phyloP scores from a whole-genome alignment of 2,888 invertebrate genomes.

The Dilophus febrilis region DNA sequence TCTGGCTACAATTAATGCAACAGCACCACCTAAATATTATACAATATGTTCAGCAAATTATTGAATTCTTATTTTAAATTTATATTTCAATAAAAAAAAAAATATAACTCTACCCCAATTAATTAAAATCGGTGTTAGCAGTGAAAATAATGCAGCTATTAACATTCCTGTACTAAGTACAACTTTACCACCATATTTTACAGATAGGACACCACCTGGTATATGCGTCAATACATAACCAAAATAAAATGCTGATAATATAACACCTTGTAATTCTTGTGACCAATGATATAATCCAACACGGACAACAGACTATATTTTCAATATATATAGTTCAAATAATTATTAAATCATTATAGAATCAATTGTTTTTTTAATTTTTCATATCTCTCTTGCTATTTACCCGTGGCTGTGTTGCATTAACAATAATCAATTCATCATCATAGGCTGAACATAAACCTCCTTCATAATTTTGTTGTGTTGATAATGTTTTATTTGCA shows the following conservation, averaged over 20 bases:
- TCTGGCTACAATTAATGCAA: conserved; percentile 52
- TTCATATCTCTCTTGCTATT: too few species aligned
- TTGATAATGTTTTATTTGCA: conserved; percentile 10
- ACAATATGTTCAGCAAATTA: background rate
- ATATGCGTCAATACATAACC: conserved; percentile 70
- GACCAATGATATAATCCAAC: conserved; percentile 47
- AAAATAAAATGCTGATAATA: conserved; percentile 70
- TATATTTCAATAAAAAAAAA: background rate
- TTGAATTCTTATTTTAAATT: background rate
- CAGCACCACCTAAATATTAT: conserved; percentile 42
- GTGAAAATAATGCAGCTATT: conserved; percentile 63
- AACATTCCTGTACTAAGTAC: conserved; percentile 66
- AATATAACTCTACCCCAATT: conserved; percentile 16
- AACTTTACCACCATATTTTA: conserved; percentile 72
- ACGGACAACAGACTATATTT: conserved; percentile 14
- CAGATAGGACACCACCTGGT: conserved; percentile 66
- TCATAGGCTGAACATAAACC: conserved; percentile 1
- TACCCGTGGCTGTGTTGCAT: too few species aligned
- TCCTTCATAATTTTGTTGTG: conserved; percentile 11
- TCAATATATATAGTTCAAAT: too few species aligned
- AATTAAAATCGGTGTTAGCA: conserved; percentile 62
- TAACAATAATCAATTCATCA: too few species aligned
- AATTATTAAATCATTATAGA: too few species aligned
- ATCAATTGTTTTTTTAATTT: too few species aligned
- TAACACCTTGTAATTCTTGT: conserved; percentile 53